Percentiles rank a stretch among this genome's conserved stretches.
Conservation (phyloP, 1,140 invertebrate genomes). For the Halesus radiatus region DNA sequence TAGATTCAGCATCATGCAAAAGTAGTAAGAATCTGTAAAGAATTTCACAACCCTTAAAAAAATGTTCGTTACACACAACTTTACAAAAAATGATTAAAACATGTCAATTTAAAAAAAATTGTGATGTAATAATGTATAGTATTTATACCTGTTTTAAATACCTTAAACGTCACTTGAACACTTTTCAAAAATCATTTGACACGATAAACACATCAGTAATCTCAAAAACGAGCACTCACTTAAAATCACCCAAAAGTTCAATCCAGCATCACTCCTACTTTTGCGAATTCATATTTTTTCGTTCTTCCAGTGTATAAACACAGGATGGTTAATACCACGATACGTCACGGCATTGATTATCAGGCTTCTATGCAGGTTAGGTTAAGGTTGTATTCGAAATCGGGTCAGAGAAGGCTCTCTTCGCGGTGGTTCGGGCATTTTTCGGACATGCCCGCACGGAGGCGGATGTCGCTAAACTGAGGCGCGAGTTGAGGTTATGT, state of each 20-base stretch:
- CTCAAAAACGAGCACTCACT: constrained; percentile 12
- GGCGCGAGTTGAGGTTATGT: constrained; percentile 1
- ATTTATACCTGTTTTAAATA: neutral
- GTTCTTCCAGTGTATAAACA: too few relatives aligned
- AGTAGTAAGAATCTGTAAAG: too few relatives aligned
- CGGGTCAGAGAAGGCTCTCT: neutral
- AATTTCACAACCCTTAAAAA: too few relatives aligned
- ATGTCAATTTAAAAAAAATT: neutral
- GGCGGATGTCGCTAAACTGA: constrained; percentile 51
- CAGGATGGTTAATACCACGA: too few relatives aligned
- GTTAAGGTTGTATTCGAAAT: neutral
- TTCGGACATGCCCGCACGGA: constrained; percentile 33
- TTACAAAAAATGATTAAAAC: too few relatives aligned
- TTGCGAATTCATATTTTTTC: neutral
- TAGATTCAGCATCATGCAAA: too few relatives aligned
- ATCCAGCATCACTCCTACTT: constrained; percentile 24
- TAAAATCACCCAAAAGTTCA: neutral
- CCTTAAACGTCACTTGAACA: neutral
- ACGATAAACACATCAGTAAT: neutral
- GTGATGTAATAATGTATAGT: neutral
- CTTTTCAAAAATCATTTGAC: neutral
- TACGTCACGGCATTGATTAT: too few relatives aligned
- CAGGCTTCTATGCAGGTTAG: neutral
- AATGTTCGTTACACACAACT: too few relatives aligned
- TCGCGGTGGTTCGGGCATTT: constrained; percentile 20